Evolutionary conservation across 2,113 vertebrate species (phyloP), one percentile per base, ranked within the genome.

Genomic region (Limanda limanda): DNA sequence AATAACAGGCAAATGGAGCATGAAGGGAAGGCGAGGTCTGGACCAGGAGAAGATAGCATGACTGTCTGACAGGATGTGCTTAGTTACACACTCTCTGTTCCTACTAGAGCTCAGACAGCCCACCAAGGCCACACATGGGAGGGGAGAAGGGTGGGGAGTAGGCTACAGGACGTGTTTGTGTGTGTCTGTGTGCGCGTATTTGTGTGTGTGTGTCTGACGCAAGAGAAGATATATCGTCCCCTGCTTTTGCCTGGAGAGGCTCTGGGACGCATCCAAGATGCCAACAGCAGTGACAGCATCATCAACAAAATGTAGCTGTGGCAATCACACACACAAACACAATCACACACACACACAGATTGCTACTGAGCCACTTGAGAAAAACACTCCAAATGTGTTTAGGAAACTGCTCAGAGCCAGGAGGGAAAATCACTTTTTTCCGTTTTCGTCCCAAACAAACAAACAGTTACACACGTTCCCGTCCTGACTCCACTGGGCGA

Each of bases 61-160:
- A 93, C 93, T 92, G 92, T 94, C 91, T 92, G 92, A 94, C 92
- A 94, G 89, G 94, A 94, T 92, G 90, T 90, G 94, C 93, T 93
- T 94, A 93, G 93, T 95, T 94, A 94, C 92, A 89, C 91, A 91
- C 89, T 84, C 88, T 86, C 82, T 93, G 92, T 93, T 92, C 85
- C 84, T 86, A 92, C 83, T 60, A 87, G 77, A 73, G 68, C 70
- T 65, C 72, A 79, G 83, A 87, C 88, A 90, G 83, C 86, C 81
- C 87, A 87, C 83, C 91, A 89, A 86, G 88, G 88, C 89, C 82
- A 85, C 86, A 86, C 88, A 86, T 76, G 71, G 72, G 75, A 88
- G 64, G 82, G 25, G 27, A 78, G 74, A 67, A 25, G 31, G 15
- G 14, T 12, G 57, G 78, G 61, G 68, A 76, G 74, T 69, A 57